These are phyloP conservation scores for Emmelina monodactyla DNA, from an alignment of 2,888 invertebrate species.

Conservation along the genomic window DNA sequence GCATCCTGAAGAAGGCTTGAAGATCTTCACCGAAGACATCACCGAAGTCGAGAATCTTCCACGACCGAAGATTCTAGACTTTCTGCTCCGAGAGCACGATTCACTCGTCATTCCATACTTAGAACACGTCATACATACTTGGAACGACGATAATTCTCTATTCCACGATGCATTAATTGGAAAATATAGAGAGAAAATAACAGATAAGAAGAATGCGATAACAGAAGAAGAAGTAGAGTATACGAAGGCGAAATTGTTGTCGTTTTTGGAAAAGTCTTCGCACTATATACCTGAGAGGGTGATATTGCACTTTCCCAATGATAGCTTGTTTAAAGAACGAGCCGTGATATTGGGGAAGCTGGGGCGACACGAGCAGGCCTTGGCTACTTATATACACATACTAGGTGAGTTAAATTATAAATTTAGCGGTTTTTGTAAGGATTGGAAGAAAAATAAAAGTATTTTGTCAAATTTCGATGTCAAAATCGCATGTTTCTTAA, in stretches of 20 bases:
- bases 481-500: too few relatives aligned
- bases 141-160: conserved; percentile 84
- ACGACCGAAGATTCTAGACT: conserved; percentile 87
- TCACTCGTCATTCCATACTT: conserved; percentile 88
- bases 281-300: conserved; percentile 88
- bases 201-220: conserved; percentile 34
- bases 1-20: conserved; percentile 88
- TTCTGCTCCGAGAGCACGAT: conserved; percentile 82
- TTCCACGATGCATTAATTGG: conserved; percentile 93
- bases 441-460: background rate
- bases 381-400: conserved; percentile 90
- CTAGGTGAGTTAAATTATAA: conserved; percentile 63
- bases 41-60: conserved; percentile 90
- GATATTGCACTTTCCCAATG: conserved; percentile 84
- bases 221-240: conserved; percentile 44
- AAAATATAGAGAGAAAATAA: conserved; percentile 83
- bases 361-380: conserved; percentile 89
- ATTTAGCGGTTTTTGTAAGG: background rate
- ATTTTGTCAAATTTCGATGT: too few relatives aligned
- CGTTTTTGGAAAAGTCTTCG: conserved; percentile 81
- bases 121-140: conserved; percentile 90
- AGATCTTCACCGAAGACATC: conserved; percentile 86
- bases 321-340: conserved; percentile 88
- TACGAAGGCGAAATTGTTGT: conserved; percentile 68
- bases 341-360: conserved; percentile 93